Percentiles rank a stretch among this genome's conserved stretches.
phyloP scores from a whole-genome alignment of 2,113 vertebrate species.

The Cephalopterus ornatus region DNA sequence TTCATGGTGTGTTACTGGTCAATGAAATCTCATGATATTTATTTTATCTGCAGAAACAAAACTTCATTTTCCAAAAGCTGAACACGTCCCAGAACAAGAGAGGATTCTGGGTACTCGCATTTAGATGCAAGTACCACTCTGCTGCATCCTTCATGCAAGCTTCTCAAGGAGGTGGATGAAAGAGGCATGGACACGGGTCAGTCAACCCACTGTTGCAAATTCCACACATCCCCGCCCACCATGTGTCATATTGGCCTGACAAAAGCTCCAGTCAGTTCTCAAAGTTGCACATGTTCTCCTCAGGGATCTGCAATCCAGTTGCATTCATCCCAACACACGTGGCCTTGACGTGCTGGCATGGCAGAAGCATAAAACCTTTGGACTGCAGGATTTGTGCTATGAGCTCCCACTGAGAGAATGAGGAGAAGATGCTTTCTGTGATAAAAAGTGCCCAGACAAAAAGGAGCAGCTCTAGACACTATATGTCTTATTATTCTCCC shows the following conservation, averaged over 20 bases:
- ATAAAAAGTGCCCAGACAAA: not conserved
- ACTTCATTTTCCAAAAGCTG: not conserved
- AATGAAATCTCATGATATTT: slow-evolving; percentile 15
- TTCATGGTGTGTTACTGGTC: slow-evolving; percentile 5
- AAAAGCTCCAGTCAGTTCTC: not conserved
- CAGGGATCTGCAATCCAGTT: not conserved
- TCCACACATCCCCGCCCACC: not conserved
- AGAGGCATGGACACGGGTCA: not conserved
- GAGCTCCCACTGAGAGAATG: not conserved
- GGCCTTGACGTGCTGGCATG: not conserved
- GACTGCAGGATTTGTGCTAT: not conserved
- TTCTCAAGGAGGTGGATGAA: not conserved
- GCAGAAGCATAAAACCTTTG: not conserved
- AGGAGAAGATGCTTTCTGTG: not conserved
- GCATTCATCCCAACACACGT: not conserved
- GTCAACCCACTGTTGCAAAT: not conserved
- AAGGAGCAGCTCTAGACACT: not conserved
- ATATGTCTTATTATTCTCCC: not conserved
- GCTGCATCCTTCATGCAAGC: not conserved
- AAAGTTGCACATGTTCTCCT: not conserved
- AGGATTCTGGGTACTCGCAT: not conserved
- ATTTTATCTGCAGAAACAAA: not conserved
- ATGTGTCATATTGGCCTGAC: not conserved
- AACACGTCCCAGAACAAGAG: not conserved
- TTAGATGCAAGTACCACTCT: not conserved